phyloP scores from a whole-genome alignment of 1,140 invertebrate genomes.

The Episyrphus balteatus region DNA sequence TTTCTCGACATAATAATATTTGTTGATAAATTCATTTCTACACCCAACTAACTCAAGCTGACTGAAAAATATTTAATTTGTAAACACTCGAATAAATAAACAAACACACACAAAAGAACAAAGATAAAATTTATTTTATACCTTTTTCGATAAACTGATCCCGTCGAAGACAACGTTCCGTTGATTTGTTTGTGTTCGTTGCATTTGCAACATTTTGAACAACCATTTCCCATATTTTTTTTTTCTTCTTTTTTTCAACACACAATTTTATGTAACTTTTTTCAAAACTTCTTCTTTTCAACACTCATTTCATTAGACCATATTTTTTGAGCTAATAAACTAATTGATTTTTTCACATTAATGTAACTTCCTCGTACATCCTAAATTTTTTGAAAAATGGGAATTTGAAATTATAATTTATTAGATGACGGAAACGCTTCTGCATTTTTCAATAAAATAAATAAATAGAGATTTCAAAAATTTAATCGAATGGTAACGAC shows the following conservation, averaged over 20 bases:
- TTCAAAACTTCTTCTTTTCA: neutral
- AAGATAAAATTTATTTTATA: constrained; percentile 8
- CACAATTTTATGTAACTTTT: neutral
- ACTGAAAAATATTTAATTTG: too few species aligned
- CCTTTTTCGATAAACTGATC: constrained; percentile 35
- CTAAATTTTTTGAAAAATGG: too few species aligned
- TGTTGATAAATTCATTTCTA: too few species aligned
- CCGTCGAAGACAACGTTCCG: constrained; percentile 31
- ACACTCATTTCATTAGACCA: neutral
- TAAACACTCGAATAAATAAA: too few species aligned
- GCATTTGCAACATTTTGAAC: constrained; percentile 34
- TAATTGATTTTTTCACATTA: neutral
- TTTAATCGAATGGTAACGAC: too few species aligned
- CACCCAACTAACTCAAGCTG: too few species aligned
- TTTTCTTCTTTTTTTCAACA: neutral
- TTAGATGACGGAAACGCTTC: too few species aligned
- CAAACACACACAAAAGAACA: neutral
- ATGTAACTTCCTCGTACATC: neutral
- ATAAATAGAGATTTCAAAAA: too few species aligned
- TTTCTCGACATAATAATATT: too few species aligned
- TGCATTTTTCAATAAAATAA: too few species aligned
- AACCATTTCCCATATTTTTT: constrained; percentile 32
- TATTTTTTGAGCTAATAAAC: neutral
- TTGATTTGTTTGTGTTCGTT: constrained; percentile 32
- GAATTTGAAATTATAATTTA: too few species aligned